Evolutionary conservation across 2,797 vertebrate genomes (phyloP).

Genomic region (Hippocampus kuda): DNA sequence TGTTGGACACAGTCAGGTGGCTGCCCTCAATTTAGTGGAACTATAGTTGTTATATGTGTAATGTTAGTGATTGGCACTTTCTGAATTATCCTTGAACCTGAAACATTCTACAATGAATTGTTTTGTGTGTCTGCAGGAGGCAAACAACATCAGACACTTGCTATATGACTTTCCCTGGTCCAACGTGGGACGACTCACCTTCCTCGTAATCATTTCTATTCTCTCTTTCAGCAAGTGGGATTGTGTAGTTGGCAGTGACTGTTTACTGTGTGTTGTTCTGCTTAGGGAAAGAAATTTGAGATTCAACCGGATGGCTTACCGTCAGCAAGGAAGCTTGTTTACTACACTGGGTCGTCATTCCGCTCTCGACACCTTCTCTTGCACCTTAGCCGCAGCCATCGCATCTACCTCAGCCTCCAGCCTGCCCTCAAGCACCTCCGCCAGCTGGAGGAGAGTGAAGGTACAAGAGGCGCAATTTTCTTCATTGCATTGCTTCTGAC

Average conservation of each 20-base stretch:
- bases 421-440: conserved; percentile 73
- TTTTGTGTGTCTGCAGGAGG: conserved; percentile 67
- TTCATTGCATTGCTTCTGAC: not conserved
- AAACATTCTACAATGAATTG: not conserved
- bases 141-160: conserved; percentile 71
- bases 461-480: conserved; percentile 39
- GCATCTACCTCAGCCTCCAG: conserved; percentile 77
- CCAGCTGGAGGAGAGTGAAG: conserved; percentile 78
- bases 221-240: not conserved
- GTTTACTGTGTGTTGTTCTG: not conserved
- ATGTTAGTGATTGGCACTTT: too few relatives aligned
- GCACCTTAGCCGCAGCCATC: conserved; percentile 80
- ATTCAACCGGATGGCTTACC: conserved; percentile 85
- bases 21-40: not conserved
- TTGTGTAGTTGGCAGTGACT: not conserved
- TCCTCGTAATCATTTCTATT: conserved; percentile 68
- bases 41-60: not conserved
- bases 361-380: conserved; percentile 79
- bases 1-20: not conserved
- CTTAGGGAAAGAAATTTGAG: conserved; percentile 84
- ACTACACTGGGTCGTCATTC: conserved; percentile 79
- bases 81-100: not conserved
- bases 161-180: conserved; percentile 86
- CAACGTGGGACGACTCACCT: conserved; percentile 78
- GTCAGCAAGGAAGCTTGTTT: conserved; percentile 79